Base-by-base conservation (phyloP, 2,888 invertebrate species). In the Molorchus minor region DNA sequence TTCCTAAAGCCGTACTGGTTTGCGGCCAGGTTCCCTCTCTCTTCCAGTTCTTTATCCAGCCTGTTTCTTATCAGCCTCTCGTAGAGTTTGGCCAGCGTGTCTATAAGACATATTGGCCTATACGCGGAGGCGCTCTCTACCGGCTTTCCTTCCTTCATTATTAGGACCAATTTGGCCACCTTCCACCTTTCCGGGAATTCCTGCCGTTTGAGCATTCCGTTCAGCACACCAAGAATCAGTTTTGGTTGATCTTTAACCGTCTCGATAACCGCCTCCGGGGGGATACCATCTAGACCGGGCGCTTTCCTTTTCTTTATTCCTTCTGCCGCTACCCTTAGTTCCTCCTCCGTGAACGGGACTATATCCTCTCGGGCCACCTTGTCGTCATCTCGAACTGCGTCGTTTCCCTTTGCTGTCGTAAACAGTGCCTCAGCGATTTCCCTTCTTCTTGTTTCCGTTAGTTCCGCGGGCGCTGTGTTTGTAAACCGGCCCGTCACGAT, bases 1-100 rank as follows among this genome's bases (percentile, higher is more conserved):
- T 43, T 60, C 15, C 64, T 35, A 46, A 67, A 67, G 0, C 65
- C 65, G 38, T 49, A 58, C 20, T 67, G 61, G 2, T 20, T 36
- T 0, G 35, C 46, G 3, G 46, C 43, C 10, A 67, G n/a, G 40
- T 57, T 10, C 54, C 51, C 25, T 3, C 25, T 8, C 25, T 25
- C 25, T n/a, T 62, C 59, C 19, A 61, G 3, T 2, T 56, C 46
- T 5, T 7, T 8, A 15, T 36, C 21, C 7, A 62, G 29, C 16
- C 59, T 56, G 1, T 35, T 29, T 7, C 36, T 30, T 5, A 65
- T 58, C 17, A 64, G 8, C 13, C 40, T 44, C 47, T 64, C 67
- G 4, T 30, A 56, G 0, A 65, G 29, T 20, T 65, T 65, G 7
- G 61, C 46, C n/a, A 52, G 1, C 0, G 54, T 33, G 44, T 58